phyloP scores from a whole-genome alignment of 2,113 vertebrate species.

The Onychostruthus taczanowskii region DNA sequence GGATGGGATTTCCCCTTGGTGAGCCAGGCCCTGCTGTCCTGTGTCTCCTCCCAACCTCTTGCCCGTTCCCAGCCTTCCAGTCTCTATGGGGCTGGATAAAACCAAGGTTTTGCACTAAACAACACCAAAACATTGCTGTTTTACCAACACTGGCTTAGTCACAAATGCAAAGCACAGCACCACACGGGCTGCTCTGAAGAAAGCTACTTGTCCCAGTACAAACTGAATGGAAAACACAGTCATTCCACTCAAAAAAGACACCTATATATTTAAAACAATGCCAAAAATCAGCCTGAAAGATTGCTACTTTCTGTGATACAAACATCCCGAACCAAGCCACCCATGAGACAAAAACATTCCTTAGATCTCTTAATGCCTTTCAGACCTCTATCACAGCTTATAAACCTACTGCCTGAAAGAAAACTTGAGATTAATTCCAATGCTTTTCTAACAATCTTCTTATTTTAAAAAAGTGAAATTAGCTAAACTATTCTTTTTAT shows the following conservation, averaged over 20 bases:
- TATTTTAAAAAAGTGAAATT: not conserved
- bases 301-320: not conserved
- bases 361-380: not conserved
- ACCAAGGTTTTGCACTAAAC: not conserved
- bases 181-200: fast-evolving
- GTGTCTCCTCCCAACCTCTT: not conserved
- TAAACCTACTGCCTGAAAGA: not conserved
- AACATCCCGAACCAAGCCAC: not conserved
- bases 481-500: not conserved
- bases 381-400: not conserved
- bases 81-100: not conserved
- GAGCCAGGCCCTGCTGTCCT: not conserved
- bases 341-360: not conserved
- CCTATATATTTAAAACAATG: not conserved
- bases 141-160: not conserved
- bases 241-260: not conserved
- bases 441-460: not conserved
- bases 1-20: too few relatives aligned
- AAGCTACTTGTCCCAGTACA: not conserved
- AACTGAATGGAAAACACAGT: not conserved
- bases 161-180: not conserved
- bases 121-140: fast-evolving
- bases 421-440: not conserved
- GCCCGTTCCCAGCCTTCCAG: not conserved
- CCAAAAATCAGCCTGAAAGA: not conserved